phyloP scores from a whole-genome alignment of 2,888 invertebrate species.

The Hirtodrosophila duncani region DNA sequence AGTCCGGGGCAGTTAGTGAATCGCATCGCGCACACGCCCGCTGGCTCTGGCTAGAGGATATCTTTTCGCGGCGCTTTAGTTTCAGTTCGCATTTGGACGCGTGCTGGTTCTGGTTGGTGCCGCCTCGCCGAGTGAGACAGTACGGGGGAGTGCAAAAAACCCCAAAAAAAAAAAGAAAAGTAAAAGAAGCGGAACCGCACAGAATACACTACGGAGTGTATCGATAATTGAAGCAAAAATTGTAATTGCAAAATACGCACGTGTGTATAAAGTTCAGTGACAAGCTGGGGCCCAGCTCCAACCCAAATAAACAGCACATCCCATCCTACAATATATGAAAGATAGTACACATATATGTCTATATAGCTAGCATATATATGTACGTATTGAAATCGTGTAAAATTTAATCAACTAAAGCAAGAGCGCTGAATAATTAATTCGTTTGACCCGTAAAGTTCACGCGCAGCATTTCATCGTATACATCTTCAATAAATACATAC shows the following conservation, averaged over 20 bases:
- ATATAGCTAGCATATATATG: not conserved
- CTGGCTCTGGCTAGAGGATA: constrained; percentile 56
- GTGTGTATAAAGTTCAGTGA: constrained; percentile 62
- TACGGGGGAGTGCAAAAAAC: constrained; percentile 13
- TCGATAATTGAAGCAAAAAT: constrained; percentile 9
- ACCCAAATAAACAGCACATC: too few relatives aligned
- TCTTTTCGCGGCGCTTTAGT: constrained; percentile 63
- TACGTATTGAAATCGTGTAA: constrained; percentile 37
- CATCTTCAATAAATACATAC: constrained; percentile 32
- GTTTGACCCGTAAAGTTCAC: constrained; percentile 54
- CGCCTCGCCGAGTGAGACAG: constrained; percentile 54
- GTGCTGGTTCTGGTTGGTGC: constrained; percentile 62
- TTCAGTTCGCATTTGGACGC: constrained; percentile 70
- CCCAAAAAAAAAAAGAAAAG: constrained; percentile 23
- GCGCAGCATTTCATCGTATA: constrained; percentile 18
- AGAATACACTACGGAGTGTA: constrained; percentile 7
- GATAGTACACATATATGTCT: constrained; percentile 16
- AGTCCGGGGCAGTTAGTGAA: constrained; percentile 34
- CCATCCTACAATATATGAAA: too few relatives aligned
- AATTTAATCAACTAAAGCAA: constrained; percentile 40
- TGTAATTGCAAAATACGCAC: constrained; percentile 9
- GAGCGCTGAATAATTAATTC: constrained; percentile 39
- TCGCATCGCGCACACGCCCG: constrained; percentile 45
- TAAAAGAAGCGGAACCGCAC: constrained; percentile 18
- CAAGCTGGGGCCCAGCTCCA: too few relatives aligned